Base-by-base conservation (phyloP, 37 sponge, comb jelly and placozoan species). In the Bolinopsis microptera region DNA sequence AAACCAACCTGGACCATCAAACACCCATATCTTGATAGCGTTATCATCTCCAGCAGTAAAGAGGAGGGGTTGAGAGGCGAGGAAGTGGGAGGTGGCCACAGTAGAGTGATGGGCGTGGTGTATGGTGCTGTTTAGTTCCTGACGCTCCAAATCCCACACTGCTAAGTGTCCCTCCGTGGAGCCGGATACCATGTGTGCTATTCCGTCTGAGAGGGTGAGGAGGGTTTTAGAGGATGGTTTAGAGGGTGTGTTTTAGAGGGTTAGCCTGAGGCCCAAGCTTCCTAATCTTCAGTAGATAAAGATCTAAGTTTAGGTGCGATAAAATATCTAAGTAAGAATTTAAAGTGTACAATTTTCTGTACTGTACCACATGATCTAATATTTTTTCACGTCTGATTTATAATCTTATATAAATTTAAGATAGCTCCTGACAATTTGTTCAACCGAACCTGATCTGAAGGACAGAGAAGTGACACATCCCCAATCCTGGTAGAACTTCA, bases 401-500 rank as follows among this genome's bases (percentile, higher is more conserved):
- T n/a, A n/a, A n/a, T n/a, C n/a, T n/a, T n/a, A n/a, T n/a, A n/a
- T n/a, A n/a, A n/a, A n/a, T n/a, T n/a, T n/a, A n/a, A n/a, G n/a
- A n/a, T n/a, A n/a, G n/a, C n/a, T n/a, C n/a, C n/a, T n/a, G n/a
- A n/a, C n/a, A n/a, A n/a, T n/a, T n/a, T n/a, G n/a, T n/a, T n/a
- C n/a, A n/a, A n/a, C n/a, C n/a, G n/a, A n/a, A 96, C 98, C 98
- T 38, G 95, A 94, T 95, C 99, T 95, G 74, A 98, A 98, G 32
- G 94, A 93, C 72, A 98, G 69, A 3, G 82, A 37, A 35, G 94
- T 97, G 31, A 96, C 97, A 0, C 97, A 97, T 0, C 97, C 97
- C 98, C 97, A 98, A 37, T 98, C 99, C 61, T 98, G 99, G 35
- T 95, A 94, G 68, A 98, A 98, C 69, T 93, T 95, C 97, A 98